Evolutionary conservation across 2,888 invertebrate genomes (phyloP), one percentile per base, ranked within the genome.

Genomic region (Glaucopsyche alexis): DNA sequence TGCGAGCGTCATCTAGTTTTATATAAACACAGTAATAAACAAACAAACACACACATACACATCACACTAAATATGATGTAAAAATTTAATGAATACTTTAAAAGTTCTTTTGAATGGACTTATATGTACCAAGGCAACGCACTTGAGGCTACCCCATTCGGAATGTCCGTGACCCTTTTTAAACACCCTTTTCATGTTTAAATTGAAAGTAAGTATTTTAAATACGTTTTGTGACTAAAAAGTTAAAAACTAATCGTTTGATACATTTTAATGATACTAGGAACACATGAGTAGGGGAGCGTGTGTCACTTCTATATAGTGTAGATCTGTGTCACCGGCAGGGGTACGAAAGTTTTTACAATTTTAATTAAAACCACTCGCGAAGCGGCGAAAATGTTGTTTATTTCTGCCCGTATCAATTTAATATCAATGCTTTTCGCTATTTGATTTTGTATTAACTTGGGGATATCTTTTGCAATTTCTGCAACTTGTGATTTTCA

Each of bases 341-440:
- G 19, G 29, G 69, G 49, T 19, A 71, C 52, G 67, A 73, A 75
- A 72, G 74, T 77, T 76, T 78, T 42, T 8, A 75, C 73, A 76
- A 75, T 76, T 77, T 78, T 78, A 77, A 78, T 78, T 77, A 77
- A 78, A 76, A 75, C 74, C 74, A 70, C 47, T 71, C 72, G 71
- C 73, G 19, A 72, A 65, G 64, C 13, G 45, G 64, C 13, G 55
- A 9, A 71, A 55, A 73, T 47, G 69, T 71, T 71, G 40, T 71
- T 71, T 55, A 55, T 50, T 71, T 38, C 47, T 47, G 19, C 11
- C 40, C 45, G 42, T 40, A 42, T 8, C 40, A n/a, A 42, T 42
- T 42, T 67, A 11, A 38, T 67, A 67, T 7, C 19, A 67, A 47
- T 8, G 16, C 19, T 4, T 9, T 47, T 11, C 4, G 47, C 47